Base-by-base conservation (phyloP, 1,140 invertebrate species). In the Penaeus vannamei region DNA sequence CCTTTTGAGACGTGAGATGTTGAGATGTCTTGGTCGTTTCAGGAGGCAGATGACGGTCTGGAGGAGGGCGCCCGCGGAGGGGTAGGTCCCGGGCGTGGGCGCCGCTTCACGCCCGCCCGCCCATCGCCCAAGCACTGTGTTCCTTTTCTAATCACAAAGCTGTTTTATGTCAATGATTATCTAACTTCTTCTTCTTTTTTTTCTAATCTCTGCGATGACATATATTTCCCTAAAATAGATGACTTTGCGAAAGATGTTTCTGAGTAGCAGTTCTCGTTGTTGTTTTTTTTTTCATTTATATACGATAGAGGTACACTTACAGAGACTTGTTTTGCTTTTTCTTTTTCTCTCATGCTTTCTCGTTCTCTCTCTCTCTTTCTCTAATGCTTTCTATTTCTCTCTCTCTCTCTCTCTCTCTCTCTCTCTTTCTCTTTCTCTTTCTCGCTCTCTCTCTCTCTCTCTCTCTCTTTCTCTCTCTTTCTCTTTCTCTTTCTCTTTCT, bases 1-100 rank as follows among this genome's bases (percentile, higher is more conserved):
- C 36, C 36, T 36, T 2, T 36, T 36, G 36, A 36, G 36, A 36
- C 5, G 36, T 36, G 36, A 36, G 36, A 36, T 36, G 36, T 87
- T 87, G 86, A 87, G 86, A 83, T 83, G 79, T 87, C 72, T 69
- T 87, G 86, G 86, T 87, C 80, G 86, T 87, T 87, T 87, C 86
- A 87, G 86, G 86, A 87, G 46, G 80, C 80, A 46, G 86, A 83
- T 64, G 86, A 87, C 26, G 86, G 42, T n/a, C 36, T 87, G 32
- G 86, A 82, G 62, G 86, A 69, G 64, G 86, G 82, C 79, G n/a
- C 80, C 42, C 80, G 80, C 22, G 86, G 62, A 60, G 86, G 86
- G 86, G 86, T 87, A 87, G 86, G 86, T 87, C 85, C n/a, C n/a
- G n/a, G 29, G 26, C 76, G 20, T 36, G 20, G 8, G 29, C 76